Percentiles rank a stretch among this genome's conserved stretches.
These are phyloP conservation scores for Muntiacus muntjak DNA, from an alignment of 2,113 vertebrate species.

Conservation along the genomic window DNA sequence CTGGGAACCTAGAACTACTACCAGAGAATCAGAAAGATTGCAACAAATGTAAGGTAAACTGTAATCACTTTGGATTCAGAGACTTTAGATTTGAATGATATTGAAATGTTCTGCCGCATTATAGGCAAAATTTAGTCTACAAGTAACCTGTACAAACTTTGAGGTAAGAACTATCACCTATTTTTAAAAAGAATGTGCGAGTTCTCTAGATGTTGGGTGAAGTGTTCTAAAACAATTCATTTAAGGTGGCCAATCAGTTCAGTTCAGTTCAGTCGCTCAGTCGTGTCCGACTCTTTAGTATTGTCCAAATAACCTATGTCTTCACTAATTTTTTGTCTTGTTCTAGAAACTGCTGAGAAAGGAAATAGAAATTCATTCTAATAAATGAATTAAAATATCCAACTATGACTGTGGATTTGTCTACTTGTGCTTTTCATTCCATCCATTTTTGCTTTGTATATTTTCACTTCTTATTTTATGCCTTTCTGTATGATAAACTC, in stretches of 20 bases:
- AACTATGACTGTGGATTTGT: neutral
- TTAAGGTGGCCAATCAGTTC: neutral
- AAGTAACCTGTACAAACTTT: neutral
- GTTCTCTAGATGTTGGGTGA: neutral
- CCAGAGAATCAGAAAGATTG: neutral
- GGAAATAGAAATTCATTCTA: neutral
- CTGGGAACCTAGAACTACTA: neutral
- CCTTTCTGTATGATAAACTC: neutral
- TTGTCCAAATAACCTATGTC: neutral
- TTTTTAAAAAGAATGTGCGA: constrained; percentile 18
- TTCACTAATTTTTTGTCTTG: neutral
- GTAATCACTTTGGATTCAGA: neutral
- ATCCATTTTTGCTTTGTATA: neutral
- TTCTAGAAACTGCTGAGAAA: neutral
- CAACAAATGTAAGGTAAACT: neutral
- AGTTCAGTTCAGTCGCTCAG: no score
- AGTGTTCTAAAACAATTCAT: neutral
- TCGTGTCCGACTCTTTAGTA: neutral
- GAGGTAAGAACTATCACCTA: neutral
- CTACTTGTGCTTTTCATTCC: neutral
- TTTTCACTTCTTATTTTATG: neutral
- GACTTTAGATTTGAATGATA: neutral
- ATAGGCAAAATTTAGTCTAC: neutral
- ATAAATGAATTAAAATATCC: neutral
- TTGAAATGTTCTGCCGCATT: neutral